Base-by-base conservation (phyloP, 2,797 vertebrate species). In the Bovichtus diacanthus region DNA sequence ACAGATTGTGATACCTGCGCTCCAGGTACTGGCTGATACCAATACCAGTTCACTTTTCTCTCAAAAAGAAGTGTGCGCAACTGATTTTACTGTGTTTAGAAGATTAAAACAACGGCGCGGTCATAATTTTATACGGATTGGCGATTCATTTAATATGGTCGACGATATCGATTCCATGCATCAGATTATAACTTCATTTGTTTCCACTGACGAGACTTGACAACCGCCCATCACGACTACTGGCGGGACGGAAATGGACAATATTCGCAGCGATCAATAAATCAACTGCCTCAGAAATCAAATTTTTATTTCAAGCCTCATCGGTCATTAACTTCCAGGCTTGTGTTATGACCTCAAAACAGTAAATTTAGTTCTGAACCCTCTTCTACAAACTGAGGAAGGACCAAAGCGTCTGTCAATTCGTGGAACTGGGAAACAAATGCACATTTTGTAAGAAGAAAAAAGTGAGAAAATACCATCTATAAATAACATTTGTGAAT, bases 231-330 rank as follows among this genome's bases (percentile, higher is more conserved):
- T 64, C 55, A 19, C 39, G 41, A 62, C 31, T 27, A 36, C 46
- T 49, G 7, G n/a, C 25, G 11, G 49, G 36, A n/a, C n/a, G 38
- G 18, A 53, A 66, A 78, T 19, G n/a, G 34, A 19, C 6, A 72
- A 51, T 70, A 79, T 59, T 61, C 55, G 8, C 53, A 51, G 39
- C 34, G 51, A 76, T 55, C 4, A 31, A 66, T 34, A 18, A 72
- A 75, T 64, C 46, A 49, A 41, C 54, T 12, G 0, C 47, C 39
- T 68, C 47, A 65, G 27, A 46, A 49, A 55, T 73, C 19, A 7
- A 34, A 64, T 49, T 12, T 70, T 70, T 70, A 49, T 49, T 69
- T 69, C 60, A 31, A 65, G 21, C 41, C 29, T 5, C 9, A n/a
- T 56, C 38, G 27, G 53, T 9, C 9, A 43, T 39, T 27, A 36